Conservation (phyloP, 2,797 vertebrate species). For the Scyliorhinus canicula region DNA sequence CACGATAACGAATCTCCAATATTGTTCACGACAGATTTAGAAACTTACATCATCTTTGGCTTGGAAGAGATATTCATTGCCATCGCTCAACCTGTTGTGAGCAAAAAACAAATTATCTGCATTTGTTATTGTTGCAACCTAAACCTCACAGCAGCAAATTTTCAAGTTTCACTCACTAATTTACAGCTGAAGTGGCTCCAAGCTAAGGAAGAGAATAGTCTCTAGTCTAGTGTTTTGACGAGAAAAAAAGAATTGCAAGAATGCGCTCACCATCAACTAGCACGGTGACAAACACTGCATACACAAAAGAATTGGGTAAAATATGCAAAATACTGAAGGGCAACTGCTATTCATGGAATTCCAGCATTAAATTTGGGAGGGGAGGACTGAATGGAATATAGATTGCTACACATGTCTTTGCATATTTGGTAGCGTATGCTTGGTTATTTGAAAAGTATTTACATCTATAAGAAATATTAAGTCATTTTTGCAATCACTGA, state of each 20-base stretch:
- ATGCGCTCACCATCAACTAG: not conserved
- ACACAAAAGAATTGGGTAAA: not conserved
- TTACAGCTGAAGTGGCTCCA: not conserved
- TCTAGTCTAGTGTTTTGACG: not conserved
- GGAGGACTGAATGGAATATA: not conserved
- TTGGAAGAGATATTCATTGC: conserved; percentile 99
- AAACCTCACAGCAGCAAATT: not conserved
- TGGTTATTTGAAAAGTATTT: not conserved
- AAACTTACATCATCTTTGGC: conserved; percentile 98
- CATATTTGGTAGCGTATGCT: not conserved
- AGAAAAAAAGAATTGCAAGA: not conserved
- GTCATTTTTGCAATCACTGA: not conserved
- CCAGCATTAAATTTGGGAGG: not conserved
- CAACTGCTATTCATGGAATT: not conserved
- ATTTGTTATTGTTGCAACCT: not conserved
- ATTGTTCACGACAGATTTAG: not conserved
- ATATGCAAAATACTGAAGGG: not conserved
- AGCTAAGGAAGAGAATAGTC: not conserved
- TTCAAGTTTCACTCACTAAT: not conserved
- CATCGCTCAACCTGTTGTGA: conserved; percentile 78
- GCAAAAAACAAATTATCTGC: conserved; percentile 24
- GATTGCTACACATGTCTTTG: not conserved
- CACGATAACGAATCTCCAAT: not conserved
- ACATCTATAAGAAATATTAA: not conserved
- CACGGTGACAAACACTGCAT: not conserved